These are phyloP conservation scores for Helobdella robusta DNA, from an alignment of 2,888 invertebrate species.

Conservation along the genomic window DNA sequence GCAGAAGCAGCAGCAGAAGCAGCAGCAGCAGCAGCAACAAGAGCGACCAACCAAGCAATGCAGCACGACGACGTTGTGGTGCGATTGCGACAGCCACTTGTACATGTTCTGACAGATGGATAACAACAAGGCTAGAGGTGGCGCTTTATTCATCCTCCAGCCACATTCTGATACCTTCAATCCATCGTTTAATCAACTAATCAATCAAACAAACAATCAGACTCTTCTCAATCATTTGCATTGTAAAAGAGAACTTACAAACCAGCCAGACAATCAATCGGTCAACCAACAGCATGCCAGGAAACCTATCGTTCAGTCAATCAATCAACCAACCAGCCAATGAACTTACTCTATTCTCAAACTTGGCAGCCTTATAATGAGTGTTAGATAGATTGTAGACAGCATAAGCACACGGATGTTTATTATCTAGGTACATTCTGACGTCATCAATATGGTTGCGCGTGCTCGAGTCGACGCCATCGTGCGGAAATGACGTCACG, in stretches of 20 bases:
- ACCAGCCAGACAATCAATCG: neutral
- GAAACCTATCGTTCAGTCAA: neutral
- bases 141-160: slow-evolving; percentile 56
- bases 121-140: slow-evolving; percentile 69
- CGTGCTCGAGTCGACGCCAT: slow-evolving; percentile 64
- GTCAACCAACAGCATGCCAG: neutral
- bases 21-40: no score
- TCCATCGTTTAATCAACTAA: neutral
- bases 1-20: no score
- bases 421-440: slow-evolving; percentile 64
- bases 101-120: slow-evolving; percentile 78
- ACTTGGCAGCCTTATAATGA: slow-evolving; percentile 52
- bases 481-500: slow-evolving; percentile 89
- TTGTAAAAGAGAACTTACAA: neutral
- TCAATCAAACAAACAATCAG: neutral
- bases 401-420: slow-evolving; percentile 62
- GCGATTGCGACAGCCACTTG: slow-evolving; percentile 71
- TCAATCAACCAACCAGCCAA: neutral
- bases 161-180: slow-evolving; percentile 53
- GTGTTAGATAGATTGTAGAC: slow-evolving; percentile 72
- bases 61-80: slow-evolving; percentile 70
- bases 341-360: slow-evolving; percentile 49
- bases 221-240: no score
- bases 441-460: slow-evolving; percentile 88
- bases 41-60: slow-evolving; percentile 58